Evolutionary conservation across 2,113 vertebrate genomes (phyloP).

Genomic region (Hippolais icterina): DNA sequence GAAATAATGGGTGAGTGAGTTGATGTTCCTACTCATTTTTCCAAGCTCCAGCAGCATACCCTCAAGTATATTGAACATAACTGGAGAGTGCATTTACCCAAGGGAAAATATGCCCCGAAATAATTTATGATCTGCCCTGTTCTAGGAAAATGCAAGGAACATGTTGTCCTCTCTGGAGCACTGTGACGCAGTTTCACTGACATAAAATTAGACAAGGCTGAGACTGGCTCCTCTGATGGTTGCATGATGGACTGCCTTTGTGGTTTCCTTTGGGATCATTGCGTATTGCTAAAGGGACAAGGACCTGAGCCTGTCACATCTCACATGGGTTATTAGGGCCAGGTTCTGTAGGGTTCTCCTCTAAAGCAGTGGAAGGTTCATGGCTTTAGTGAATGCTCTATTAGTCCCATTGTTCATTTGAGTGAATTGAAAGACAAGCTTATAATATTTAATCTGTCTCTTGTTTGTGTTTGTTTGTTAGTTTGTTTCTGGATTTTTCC

Average conservation of each 20-base stretch:
- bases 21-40: constrained; percentile 7
- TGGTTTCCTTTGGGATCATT: neutral
- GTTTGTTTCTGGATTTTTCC: no score
- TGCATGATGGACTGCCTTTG: neutral
- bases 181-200: constrained; percentile 33
- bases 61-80: neutral
- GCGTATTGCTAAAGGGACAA: neutral
- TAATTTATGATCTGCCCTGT: constrained; percentile 21
- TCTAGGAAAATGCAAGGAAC: constrained; percentile 25
- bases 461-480: neutral
- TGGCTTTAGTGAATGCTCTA: neutral
- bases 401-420: neutral
- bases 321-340: neutral
- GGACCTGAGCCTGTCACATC: no score
- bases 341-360: neutral
- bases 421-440: neutral
- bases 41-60: neutral
- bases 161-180: neutral
- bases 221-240: neutral
- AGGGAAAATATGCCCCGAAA: constrained; percentile 27
- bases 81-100: neutral
- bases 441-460: neutral
- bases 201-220: constrained; percentile 45
- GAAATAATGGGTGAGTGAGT: neutral
- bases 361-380: neutral